Evolutionary conservation across 1,140 invertebrate species (phyloP).

Genomic region (Panagrolaimus sp.): DNA sequence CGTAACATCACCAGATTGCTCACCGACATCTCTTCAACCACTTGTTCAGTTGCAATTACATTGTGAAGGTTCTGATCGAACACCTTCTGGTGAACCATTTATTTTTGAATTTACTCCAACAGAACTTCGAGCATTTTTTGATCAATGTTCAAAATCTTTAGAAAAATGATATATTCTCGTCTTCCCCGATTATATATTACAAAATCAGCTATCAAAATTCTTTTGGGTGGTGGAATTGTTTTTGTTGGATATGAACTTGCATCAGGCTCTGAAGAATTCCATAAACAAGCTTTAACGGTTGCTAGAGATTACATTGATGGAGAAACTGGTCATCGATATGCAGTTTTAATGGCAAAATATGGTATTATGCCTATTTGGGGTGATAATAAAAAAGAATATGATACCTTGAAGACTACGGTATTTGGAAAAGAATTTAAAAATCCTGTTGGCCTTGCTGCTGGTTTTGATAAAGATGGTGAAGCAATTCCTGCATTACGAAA

Average conservation of each 20-base stretch:
- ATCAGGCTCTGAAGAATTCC: slow-evolving; percentile 25
- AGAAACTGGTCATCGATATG: slow-evolving; percentile 29
- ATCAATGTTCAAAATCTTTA: not conserved
- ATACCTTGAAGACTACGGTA: slow-evolving; percentile 23
- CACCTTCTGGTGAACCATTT: slow-evolving; percentile 5
- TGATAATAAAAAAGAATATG: slow-evolving; percentile 28
- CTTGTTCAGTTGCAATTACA: slow-evolving; percentile 27
- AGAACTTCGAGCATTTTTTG: slow-evolving; percentile 18
- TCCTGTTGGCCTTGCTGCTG: slow-evolving; percentile 71
- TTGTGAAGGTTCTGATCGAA: slow-evolving; percentile 14
- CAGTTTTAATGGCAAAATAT: slow-evolving; percentile 21
- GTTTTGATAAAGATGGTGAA: slow-evolving; percentile 94
- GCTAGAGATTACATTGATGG: slow-evolving; percentile 30
- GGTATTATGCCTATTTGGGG: slow-evolving; percentile 20
- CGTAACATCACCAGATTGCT: not conserved
- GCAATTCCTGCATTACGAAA: slow-evolving; percentile 73
- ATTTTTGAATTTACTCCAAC: slow-evolving; percentile 32
- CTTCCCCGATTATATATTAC: slow-evolving; percentile 40
- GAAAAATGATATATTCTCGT: slow-evolving; percentile 30
- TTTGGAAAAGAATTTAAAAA: slow-evolving; percentile 33
- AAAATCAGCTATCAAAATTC: slow-evolving; percentile 33
- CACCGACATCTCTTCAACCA: slow-evolving; percentile 15
- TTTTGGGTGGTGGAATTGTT: slow-evolving; percentile 12
- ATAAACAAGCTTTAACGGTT: slow-evolving; percentile 22
- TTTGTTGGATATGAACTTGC: slow-evolving; percentile 13